Conservation (phyloP, 2,888 invertebrate genomes). For the Cancer borealis region DNA sequence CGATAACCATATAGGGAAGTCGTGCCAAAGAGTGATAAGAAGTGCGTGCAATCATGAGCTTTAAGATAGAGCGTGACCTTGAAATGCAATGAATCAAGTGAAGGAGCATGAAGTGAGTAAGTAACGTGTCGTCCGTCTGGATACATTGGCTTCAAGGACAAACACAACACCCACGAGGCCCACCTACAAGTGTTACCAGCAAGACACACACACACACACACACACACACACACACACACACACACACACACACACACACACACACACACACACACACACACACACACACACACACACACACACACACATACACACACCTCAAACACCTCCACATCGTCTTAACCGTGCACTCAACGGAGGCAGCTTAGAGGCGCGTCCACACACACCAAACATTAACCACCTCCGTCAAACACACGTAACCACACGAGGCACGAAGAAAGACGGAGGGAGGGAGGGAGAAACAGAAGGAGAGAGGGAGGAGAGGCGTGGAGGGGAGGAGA, state of each 20-base stretch:
- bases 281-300: no score
- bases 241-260: not conserved
- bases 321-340: no score
- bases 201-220: no score
- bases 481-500: not conserved
- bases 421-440: not conserved
- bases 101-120: not conserved
- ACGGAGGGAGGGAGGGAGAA: not conserved
- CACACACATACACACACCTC: no score
- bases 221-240: conserved; percentile 9
- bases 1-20: not conserved
- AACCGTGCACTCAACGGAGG: no score
- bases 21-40: no score
- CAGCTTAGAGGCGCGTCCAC: no score
- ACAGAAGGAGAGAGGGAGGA: not conserved
- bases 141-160: not conserved
- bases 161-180: not conserved
- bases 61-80: no score
- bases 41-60: no score
- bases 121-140: not conserved
- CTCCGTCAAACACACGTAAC: not conserved
- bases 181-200: not conserved
- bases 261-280: not conserved
- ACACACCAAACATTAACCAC: not conserved
- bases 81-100: no score